Conservation (phyloP, 2,113 vertebrate genomes). For the Phasianus colchicus region DNA sequence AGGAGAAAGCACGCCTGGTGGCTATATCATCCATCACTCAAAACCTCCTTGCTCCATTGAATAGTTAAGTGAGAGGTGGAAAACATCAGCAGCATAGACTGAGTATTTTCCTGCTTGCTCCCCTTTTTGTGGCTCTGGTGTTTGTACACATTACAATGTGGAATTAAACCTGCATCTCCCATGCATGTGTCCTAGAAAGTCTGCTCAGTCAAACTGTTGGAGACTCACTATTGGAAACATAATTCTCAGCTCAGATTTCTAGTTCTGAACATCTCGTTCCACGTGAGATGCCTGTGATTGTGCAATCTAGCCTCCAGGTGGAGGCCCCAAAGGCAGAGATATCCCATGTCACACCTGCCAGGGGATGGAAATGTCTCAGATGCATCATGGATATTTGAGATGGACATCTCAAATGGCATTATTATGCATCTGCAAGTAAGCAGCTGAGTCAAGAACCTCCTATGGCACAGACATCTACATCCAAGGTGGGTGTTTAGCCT, state of each 20-base stretch:
- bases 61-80: not conserved
- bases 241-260: not conserved
- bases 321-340: not conserved
- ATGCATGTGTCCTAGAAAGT: not conserved
- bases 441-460: not conserved
- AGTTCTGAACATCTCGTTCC: not conserved
- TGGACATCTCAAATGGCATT: not conserved
- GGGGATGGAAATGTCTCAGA: not conserved
- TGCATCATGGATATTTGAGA: not conserved
- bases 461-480: accelerated
- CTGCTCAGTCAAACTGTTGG: not conserved
- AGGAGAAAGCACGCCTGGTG: not conserved
- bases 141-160: not conserved
- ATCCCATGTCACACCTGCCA: not conserved
- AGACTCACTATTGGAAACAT: not conserved
- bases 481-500: not conserved
- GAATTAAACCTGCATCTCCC: not conserved
- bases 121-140: not conserved
- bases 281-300: not conserved
- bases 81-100: not conserved
- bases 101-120: not conserved
- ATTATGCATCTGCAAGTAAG: not conserved
- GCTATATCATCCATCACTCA: not conserved
- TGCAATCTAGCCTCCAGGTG: not conserved
- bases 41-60: not conserved